Percentiles rank a stretch among this genome's conserved stretches.
phyloP scores from a whole-genome alignment of 2,888 invertebrate genomes.

The Pelosia muscerda region DNA sequence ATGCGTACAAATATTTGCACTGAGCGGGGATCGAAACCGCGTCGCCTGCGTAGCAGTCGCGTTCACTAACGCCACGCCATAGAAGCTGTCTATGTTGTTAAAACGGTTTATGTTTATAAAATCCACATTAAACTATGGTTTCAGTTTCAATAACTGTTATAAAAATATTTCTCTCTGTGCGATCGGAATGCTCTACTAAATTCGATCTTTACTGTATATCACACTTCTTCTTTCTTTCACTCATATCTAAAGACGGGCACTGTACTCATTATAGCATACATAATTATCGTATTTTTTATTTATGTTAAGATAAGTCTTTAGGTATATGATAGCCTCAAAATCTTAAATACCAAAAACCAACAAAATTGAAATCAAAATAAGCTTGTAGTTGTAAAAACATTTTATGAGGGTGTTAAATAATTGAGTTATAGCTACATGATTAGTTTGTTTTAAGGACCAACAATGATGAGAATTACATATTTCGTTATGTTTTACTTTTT shows the following conservation, averaged over 20 bases:
- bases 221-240: no score
- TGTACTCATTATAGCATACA: background rate
- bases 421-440: conserved; percentile 1
- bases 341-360: no score
- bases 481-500: background rate
- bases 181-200: background rate
- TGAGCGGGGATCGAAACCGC: no score
- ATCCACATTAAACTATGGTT: background rate
- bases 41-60: no score
- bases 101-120: background rate
- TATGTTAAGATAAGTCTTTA: no score
- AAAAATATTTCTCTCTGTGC: background rate
- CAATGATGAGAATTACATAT: background rate
- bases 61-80: no score
- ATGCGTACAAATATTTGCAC: no score
- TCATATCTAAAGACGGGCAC: background rate
- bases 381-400: background rate
- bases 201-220: no score
- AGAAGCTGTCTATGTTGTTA: no score
- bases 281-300: no score
- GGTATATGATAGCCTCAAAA: no score
- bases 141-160: background rate
- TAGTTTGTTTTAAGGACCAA: conserved; percentile 14
- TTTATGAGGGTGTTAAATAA: background rate
- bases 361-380: conserved; percentile 10